Percentiles rank a stretch among this genome's conserved stretches.
These are phyloP conservation scores for Saguinus imperator DNA, from an alignment of 2,113 vertebrate genomes.

Conservation along the genomic window DNA sequence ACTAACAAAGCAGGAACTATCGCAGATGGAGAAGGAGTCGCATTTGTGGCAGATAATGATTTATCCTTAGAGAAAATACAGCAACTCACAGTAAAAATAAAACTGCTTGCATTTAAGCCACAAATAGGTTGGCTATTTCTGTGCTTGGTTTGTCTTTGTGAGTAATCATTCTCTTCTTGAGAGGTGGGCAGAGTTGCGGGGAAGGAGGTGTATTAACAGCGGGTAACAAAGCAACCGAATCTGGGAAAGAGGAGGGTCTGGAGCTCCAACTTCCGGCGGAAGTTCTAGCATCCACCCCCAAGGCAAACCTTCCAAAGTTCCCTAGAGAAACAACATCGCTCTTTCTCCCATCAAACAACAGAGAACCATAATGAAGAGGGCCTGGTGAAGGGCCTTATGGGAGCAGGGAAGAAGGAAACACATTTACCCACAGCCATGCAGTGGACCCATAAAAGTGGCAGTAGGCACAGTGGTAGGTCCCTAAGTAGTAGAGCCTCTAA, in stretches of 20 bases:
- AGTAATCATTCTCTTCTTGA: conserved; percentile 39
- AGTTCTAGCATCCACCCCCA: neutral
- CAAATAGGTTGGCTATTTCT: conserved; percentile 76
- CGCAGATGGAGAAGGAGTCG: conserved; percentile 59
- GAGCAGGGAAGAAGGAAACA: neutral
- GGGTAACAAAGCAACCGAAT: neutral
- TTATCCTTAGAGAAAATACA: conserved; percentile 67
- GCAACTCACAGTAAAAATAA: conserved; percentile 71
- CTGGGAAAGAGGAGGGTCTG: neutral
- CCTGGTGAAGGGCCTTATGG: no score
- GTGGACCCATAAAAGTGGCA: neutral
- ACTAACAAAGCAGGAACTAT: conserved; percentile 14
- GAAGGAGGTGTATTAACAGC: neutral
- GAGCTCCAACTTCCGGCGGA: neutral
- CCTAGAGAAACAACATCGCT: neutral
- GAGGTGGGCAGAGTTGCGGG: conserved; percentile 24
- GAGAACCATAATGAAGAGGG: neutral
- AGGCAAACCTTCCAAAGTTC: neutral
- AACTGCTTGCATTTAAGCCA: conserved; percentile 65
- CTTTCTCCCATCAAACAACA: neutral
- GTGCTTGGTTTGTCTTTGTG: conserved; percentile 56
- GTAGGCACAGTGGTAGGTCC: neutral
- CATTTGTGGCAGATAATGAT: conserved; percentile 56
- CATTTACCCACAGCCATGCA: neutral
- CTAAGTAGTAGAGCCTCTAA: neutral